Evolutionary conservation across 2,888 invertebrate genomes (phyloP).

Genomic region (Cryptus armator): DNA sequence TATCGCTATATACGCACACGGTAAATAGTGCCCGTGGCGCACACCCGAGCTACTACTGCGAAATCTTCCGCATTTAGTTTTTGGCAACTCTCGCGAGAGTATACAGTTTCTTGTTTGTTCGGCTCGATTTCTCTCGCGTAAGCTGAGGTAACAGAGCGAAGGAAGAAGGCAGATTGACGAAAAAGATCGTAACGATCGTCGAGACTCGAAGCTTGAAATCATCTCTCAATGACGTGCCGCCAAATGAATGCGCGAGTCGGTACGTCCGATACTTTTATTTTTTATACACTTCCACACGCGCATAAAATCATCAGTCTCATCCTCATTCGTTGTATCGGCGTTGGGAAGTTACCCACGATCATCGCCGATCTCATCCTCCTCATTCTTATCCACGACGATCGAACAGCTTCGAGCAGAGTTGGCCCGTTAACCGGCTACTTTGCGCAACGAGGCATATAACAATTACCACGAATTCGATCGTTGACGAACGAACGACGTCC

Average conservation of each 20-base stretch:
- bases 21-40: neutral
- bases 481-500: conserved; percentile 60
- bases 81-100: conserved; percentile 9
- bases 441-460: conserved; percentile 61
- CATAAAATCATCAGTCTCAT: conserved; percentile 27
- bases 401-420: neutral
- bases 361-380: conserved; percentile 52
- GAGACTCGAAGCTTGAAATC: conserved; percentile 11
- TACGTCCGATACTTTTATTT: too few species aligned
- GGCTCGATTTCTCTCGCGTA: neutral
- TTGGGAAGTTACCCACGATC: conserved; percentile 43
- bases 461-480: conserved; percentile 64
- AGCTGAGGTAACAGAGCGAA: neutral
- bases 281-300: conserved; percentile 3
- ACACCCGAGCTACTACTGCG: neutral
- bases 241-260: too few species aligned
- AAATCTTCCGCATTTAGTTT: conserved; percentile 14
- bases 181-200: conserved; percentile 11
- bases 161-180: neutral
- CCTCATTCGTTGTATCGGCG: conserved; percentile 9
- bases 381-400: conserved; percentile 43
- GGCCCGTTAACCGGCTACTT: conserved; percentile 55
- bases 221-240: conserved; percentile 31
- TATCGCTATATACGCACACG: neutral
- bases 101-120: conserved; percentile 20